Evolutionary conservation across 2,113 vertebrate species (phyloP).

Genomic region (Nibea albiflora): DNA sequence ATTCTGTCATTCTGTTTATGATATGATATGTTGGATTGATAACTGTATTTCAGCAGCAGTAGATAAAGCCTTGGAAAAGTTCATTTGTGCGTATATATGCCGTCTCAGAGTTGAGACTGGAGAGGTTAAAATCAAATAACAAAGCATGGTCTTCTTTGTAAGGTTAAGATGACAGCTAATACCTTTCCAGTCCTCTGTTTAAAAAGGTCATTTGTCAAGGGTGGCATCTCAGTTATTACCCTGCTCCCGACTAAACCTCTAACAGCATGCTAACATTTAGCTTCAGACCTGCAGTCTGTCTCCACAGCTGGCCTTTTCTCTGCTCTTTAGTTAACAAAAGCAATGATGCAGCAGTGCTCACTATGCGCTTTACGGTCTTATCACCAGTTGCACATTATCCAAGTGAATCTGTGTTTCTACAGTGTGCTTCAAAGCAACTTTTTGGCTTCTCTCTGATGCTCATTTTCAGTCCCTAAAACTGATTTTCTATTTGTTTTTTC

Average conservation of each 20-base stretch:
- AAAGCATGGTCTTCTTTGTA: neutral
- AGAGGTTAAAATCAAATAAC: neutral
- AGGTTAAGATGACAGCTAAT: slow-evolving; percentile 18
- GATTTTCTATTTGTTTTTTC: neutral
- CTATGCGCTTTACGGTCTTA: neutral
- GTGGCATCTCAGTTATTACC: slow-evolving; percentile 9
- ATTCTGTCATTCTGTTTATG: neutral
- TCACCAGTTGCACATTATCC: neutral
- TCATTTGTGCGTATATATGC: neutral
- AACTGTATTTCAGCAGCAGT: neutral
- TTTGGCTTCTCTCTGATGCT: neutral
- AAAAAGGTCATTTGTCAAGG: slow-evolving; percentile 47
- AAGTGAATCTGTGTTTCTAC: neutral
- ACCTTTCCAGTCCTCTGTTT: neutral
- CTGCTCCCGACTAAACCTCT: neutral
- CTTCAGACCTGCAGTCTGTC: neutral
- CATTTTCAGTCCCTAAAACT: too few relatives aligned
- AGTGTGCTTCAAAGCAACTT: neutral
- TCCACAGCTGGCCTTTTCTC: slow-evolving; percentile 18
- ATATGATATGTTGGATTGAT: neutral
- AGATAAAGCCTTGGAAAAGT: neutral
- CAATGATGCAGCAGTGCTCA: neutral
- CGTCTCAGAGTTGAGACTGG: neutral
- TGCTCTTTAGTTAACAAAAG: neutral
- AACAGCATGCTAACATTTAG: slow-evolving; percentile 9